Percentiles rank a stretch among this genome's conserved stretches.
Evolutionary conservation across 2,888 invertebrate genomes (phyloP).

Genomic region (Meandrusa payeni): DNA sequence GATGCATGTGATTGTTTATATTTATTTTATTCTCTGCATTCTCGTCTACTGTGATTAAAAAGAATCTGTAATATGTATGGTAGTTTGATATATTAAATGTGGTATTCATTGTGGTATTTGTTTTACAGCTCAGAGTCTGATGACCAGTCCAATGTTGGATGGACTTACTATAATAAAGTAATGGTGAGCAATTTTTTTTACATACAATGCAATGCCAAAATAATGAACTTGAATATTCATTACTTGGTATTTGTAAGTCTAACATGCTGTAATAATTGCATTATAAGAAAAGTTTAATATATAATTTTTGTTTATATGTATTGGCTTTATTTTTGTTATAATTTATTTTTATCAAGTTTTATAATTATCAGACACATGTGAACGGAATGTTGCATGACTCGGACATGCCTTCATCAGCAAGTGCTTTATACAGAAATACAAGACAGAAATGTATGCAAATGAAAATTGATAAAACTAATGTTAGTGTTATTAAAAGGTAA

Average conservation of each 20-base stretch:
- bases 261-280: no score
- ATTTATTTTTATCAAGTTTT: no score
- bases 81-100: no score
- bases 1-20: no score
- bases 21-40: no score
- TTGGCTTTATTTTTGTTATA: not conserved
- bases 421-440: constrained; percentile 62
- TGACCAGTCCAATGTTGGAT: constrained; percentile 82
- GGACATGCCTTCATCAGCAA: constrained; percentile 72
- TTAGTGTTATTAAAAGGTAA: constrained; percentile 72
- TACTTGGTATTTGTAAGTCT: no score
- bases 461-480: constrained; percentile 72
- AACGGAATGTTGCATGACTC: constrained; percentile 75
- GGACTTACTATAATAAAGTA: constrained; percentile 87
- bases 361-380: constrained; percentile 75
- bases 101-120: no score
- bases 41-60: no score
- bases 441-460: constrained; percentile 65
- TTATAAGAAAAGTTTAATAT: no score
- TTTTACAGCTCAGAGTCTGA: constrained; percentile 73
- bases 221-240: no score
- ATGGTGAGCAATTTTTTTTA: constrained; percentile 67
- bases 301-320: no score
- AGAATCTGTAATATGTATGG: no score
- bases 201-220: not conserved